Evolutionary conservation across 2,113 vertebrate species (phyloP), one percentile per base, ranked within the genome.

Genomic region (Phaethornis superciliosus): DNA sequence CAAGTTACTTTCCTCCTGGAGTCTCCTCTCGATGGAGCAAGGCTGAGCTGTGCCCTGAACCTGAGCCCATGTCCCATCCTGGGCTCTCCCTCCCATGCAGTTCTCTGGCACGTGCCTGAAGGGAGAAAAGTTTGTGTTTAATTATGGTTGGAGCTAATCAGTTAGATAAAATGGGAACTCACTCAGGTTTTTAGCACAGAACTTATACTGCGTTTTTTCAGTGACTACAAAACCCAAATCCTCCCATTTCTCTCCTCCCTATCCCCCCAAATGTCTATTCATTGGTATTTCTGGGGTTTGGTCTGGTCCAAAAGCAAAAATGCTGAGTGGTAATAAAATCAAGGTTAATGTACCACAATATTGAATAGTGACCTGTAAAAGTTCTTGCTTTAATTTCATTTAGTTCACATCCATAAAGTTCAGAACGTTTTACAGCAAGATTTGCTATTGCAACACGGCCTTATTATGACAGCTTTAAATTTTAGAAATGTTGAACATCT

Each of bases 331-430:
- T 77, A 88, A 81, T 91, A 89, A 94, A 95, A 85, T 70, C 93
- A 95, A 94, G 64, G 79, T 95, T 95, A 93, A 94, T 88, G 90
- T 70, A 78, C 75, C 94, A 75, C 95, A 93, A 88, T 95, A 94
- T 88, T 85, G 90, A 94, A 81, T 67, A 89, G 88, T 59, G 82
- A 85, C 93, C 94, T 95, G 81, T 94, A 94, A 94, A 95, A 97
- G 94, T 93, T 90, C 95, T 88, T 95, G 44, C 33, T 82, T 91
- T 80, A 70, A 59, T 89, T 93, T 90, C 32, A 90, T 65, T 78
- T 88, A 81, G 88, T 88, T 96, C 85, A 80, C 68, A 91, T 65
- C 72, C 55, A 58, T 27, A 52, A 81, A n/a, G 51, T 87, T 83
- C 85, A 83, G 85, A 78, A 90, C 64, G 56, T 95, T 91, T 78